Conservation (phyloP, 2,797 vertebrate genomes). For the Coregonus sp. region DNA sequence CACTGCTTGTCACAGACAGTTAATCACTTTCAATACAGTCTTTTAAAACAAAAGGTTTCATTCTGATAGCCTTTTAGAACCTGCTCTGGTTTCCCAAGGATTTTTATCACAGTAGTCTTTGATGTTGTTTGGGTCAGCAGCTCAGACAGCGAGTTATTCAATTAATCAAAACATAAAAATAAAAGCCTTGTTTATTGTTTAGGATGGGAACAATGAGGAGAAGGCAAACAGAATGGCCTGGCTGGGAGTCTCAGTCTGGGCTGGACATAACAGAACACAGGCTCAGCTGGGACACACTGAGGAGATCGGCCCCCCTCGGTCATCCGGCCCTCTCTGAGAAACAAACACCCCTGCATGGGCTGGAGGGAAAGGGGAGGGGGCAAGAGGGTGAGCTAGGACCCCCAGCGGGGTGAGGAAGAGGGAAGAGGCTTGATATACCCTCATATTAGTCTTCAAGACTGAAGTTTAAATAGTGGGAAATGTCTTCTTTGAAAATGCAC, state of each 20-base stretch:
- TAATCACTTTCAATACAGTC: not conserved
- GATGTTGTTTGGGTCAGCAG: conserved; percentile 70
- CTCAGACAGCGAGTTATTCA: conserved; percentile 37
- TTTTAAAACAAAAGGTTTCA: not conserved
- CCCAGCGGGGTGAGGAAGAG: conserved; percentile 1
- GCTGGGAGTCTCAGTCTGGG: conserved; percentile 1
- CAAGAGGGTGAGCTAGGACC: conserved; percentile 28
- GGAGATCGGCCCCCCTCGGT: conserved; percentile 34
- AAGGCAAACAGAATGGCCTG: conserved; percentile 47
- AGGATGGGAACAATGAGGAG: conserved; percentile 78
- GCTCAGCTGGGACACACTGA: conserved; percentile 57
- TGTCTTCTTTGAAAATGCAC: too few relatives aligned
- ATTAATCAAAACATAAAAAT: conserved; percentile 62
- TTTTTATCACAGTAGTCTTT: conserved; percentile 65
- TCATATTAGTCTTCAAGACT: too few relatives aligned
- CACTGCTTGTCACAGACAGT: not conserved
- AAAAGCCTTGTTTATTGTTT: conserved; percentile 67
- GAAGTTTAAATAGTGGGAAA: too few relatives aligned
- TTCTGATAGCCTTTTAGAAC: not conserved
- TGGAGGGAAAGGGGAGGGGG: conserved; percentile 20
- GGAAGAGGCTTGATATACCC: not conserved
- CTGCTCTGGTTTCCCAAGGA: conserved; percentile 23
- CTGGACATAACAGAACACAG: conserved; percentile 50
- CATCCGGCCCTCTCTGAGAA: conserved; percentile 72
- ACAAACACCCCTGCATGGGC: conserved; percentile 19